Conservation (phyloP, 1,140 invertebrate genomes). For the Carposina sasakii region DNA sequence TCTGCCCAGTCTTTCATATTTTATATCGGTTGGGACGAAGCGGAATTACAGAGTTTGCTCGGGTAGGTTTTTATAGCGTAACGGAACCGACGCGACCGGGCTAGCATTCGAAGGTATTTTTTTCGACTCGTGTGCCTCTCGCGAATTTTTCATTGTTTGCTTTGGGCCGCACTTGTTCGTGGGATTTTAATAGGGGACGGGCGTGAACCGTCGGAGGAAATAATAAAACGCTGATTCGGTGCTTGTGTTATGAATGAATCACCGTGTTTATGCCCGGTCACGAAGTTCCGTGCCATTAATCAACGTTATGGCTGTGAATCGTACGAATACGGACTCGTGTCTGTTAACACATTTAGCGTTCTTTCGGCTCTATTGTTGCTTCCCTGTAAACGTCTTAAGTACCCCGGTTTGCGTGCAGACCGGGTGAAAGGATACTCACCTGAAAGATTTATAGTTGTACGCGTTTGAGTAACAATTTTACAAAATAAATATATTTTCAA, state of each 20-base stretch:
- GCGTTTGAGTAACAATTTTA: too few relatives aligned
- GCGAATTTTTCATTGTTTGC: slow-evolving; percentile 59
- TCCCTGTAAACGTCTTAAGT: too few relatives aligned
- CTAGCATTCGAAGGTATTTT: slow-evolving; percentile 52
- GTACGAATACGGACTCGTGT: too few relatives aligned
- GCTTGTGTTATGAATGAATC: slow-evolving; percentile 2
- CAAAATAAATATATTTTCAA: too few relatives aligned
- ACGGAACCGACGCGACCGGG: slow-evolving; percentile 47
- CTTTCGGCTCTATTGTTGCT: too few relatives aligned
- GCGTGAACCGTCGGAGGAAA: slow-evolving; percentile 32
- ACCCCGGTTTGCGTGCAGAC: too few relatives aligned
- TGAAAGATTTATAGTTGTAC: too few relatives aligned
- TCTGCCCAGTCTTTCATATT: slow-evolving; percentile 67
- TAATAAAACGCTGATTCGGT: slow-evolving; percentile 15
- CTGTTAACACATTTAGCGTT: neutral
- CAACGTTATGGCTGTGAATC: too few relatives aligned
- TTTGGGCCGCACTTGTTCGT: slow-evolving; percentile 41
- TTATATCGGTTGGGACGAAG: slow-evolving; percentile 60
- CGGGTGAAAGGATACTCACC: too few relatives aligned
- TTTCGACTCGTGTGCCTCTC: slow-evolving; percentile 39
- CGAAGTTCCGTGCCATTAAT: too few relatives aligned
- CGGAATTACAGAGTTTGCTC: slow-evolving; percentile 66
- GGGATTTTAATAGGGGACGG: slow-evolving; percentile 50
- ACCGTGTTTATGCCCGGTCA: too few relatives aligned
- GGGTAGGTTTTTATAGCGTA: slow-evolving; percentile 62